Base-by-base conservation (phyloP, 2,888 invertebrate species). In the Sinelater perroti region DNA sequence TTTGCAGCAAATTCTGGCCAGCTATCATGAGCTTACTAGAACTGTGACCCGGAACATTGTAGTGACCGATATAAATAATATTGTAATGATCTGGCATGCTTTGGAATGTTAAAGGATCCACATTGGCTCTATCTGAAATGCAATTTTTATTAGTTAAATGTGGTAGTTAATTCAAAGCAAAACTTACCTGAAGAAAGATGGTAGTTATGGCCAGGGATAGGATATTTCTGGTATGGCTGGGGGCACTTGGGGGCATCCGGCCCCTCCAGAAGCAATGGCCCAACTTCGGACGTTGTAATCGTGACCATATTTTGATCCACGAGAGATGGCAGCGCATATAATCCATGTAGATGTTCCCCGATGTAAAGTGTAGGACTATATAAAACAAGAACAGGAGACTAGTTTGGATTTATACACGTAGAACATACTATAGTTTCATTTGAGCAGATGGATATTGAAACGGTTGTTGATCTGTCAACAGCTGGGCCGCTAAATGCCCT, bases 301-400 rank as follows among this genome's bases (percentile, higher is more conserved):
- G 93, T 90, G 7, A 92, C 90, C 2, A 92, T 90, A 64, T 89
- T 88, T 70, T 95, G 92, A 80, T 97, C 97, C 1, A 96, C 95
- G 16, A 96, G 80, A 0, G 96, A 93, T 1, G 95, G 93, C 47
- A 97, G 78, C 0, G 97, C 98, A 78, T 97, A 98, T 0, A 95
- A 80, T 0, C 97, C 97, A 70, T 90, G 86, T 60, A 85, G 82
- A 72, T 89, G 88, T 73, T 97, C 93, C 0, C 97, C 98, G 55
- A 98, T 89, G 76, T 96, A 98, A 21, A 98, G 81, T 0, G 96
- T 93, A 54, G 93, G 91, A 67, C 95, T 95, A n/a, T n/a, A n/a
- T n/a, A n/a, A n/a, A n/a, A n/a, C n/a, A n/a, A n/a, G 26, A n/a
- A n/a, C n/a, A n/a, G n/a, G n/a, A n/a, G n/a, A n/a, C n/a, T n/a